Evolutionary conservation across 2,797 vertebrate genomes (phyloP), one percentile per base, ranked within the genome.

Genomic region (Argentina silus): DNA sequence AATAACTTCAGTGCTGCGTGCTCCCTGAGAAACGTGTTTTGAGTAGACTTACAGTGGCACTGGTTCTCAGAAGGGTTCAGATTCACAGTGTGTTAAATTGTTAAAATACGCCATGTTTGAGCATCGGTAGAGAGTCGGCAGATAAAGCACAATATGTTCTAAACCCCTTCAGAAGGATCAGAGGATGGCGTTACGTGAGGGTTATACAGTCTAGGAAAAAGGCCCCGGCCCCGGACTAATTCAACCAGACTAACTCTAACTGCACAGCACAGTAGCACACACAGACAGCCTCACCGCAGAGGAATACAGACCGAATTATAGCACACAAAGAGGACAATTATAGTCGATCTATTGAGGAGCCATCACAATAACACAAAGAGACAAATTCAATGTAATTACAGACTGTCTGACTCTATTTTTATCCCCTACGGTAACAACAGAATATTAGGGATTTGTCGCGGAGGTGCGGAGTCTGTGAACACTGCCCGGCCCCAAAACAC

Each of bases 291-390:
- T 12, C 11, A 23, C 23, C 6, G 36, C 7, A n/a, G 9, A 11
- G 21, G 47, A 43, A 42, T 6, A 15, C 27, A 60, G 19, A 23
- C 68, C 68, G 45, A 59, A 70, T 47, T 27, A 51, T 8, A 51
- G 15, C 65, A 15, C 65, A 67, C 48, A 48, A 60, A 56, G 36
- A n/a, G n/a, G 10, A 70, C 55, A 44, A 47, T 60, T 64, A 21
- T 23, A 44, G 43, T 43, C 21, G 8, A 53, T 55, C 17, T 50
- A 6, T 27, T 48, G 17, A 14, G 23, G 19, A 70, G 68, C 43
- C 56, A 10, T 15, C 42, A 23, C 21, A 47, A 10, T 15, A 15
- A 1, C 43, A 27, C 47, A 36, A 68, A 68, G 27, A 43, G 21
- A 51, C 14, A 15, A 15, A 23, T 36, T 15, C 12, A 67, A 67